Conservation (phyloP, 2,797 vertebrate species). For the Paguma larvata region DNA sequence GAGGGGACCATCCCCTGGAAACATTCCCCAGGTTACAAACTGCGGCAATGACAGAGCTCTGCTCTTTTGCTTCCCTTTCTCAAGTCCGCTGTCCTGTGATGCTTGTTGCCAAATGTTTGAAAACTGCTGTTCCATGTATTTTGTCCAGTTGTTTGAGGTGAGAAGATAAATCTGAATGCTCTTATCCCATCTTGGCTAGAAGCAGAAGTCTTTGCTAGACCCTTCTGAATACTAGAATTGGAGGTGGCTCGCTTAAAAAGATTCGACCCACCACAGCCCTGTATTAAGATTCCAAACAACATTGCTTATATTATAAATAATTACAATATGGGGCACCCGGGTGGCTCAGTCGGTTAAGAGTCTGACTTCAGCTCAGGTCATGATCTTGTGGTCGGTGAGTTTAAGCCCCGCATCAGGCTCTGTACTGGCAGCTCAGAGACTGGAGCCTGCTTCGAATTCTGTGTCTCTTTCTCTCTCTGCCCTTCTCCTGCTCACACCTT, state of each 20-base stretch:
- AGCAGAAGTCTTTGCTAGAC: neutral
- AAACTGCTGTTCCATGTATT: neutral
- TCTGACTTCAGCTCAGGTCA: too few relatives aligned
- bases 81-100: neutral
- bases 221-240: neutral
- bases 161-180: neutral
- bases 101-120: neutral
- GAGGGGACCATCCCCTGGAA: neutral
- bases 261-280: neutral
- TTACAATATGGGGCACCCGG: neutral
- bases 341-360: too few relatives aligned
- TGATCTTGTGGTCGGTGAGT: too few relatives aligned
- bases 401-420: fast-evolving
- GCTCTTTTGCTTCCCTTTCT: neutral
- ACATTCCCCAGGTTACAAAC: too few relatives aligned
- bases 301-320: neutral
- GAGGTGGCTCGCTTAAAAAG: neutral
- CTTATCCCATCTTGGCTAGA: neutral
- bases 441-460: too few relatives aligned
- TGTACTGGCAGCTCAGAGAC: too few relatives aligned
- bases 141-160: neutral
- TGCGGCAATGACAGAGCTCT: neutral
- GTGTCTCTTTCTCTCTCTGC: too few relatives aligned
- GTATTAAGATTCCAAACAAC: neutral
- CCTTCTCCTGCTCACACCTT: too few relatives aligned